Conservation (phyloP, 2,113 vertebrate genomes). For the Chauna torquata region DNA sequence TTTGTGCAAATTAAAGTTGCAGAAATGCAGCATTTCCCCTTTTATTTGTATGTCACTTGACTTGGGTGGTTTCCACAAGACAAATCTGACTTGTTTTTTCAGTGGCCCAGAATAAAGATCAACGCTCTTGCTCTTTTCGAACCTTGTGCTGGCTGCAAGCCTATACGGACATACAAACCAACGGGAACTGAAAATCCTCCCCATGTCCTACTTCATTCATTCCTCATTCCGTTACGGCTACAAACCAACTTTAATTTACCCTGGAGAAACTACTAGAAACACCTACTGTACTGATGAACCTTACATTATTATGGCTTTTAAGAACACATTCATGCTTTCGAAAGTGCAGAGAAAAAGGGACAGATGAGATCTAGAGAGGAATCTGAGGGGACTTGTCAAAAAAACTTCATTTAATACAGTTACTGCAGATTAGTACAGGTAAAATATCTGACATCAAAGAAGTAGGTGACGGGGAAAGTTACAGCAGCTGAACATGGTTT, state of each 20-base stretch:
- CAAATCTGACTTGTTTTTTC: background rate
- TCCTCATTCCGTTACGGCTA: background rate
- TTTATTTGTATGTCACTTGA: background rate
- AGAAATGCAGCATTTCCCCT: background rate
- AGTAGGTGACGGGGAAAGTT: background rate
- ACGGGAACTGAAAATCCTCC: background rate
- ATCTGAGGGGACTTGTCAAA: background rate
- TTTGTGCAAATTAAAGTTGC: background rate
- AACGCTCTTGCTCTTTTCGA: background rate
- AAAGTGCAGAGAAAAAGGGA: background rate
- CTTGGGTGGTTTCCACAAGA: background rate
- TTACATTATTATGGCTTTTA: background rate
- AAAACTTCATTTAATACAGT: background rate
- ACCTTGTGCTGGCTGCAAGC: background rate
- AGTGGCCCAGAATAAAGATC: background rate
- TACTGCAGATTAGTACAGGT: background rate
- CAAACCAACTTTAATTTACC: background rate
- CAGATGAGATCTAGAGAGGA: background rate
- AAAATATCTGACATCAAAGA: background rate
- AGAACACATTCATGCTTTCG: background rate
- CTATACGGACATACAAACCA: background rate
- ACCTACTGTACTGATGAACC: background rate
- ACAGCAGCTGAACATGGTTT: background rate
- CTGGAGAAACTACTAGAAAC: background rate
- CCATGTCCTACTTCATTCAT: rapidly evolving